Evolutionary conservation across 92 coral and sea anemone species (phyloP), one percentile per base, ranked within the genome.

Genomic region (Epizoanthus ramosus): DNA sequence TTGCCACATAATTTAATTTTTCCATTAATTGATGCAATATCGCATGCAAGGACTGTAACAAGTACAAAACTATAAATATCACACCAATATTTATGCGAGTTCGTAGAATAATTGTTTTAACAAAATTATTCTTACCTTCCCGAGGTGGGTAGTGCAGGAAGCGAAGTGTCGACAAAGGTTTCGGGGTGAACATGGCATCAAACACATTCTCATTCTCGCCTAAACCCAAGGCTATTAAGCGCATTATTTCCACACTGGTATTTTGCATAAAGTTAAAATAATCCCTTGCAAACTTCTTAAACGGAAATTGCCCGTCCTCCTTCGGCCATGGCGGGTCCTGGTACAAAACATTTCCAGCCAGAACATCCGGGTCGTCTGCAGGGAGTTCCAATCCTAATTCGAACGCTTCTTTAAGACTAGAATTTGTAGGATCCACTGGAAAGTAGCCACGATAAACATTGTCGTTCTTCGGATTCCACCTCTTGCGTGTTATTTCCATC

Each of bases 161-260:
- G 28, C 90, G 90, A 53, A 80, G 86, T 16, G 90, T 87, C 28
- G 86, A 87, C 25, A 87, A 68, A n/a, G 90, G 86, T 66, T 80
- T 80, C 21, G 77, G 74, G 72, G 61, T 37, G 35, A 87, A 81
- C 86, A 80, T 87, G 35, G 63, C n/a, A 67, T 87, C 86, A 81
- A 87, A 87, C 77, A 84, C 84, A 21, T 63, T 73, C 37, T 87
- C 90, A 0, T 31, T 68, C 80, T 84, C 90, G 33, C 90, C 90
- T 16, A 87, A 71, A 14, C 90, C 90, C 59, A 84, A 83, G 12
- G 90, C 86, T 63, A 87, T 87, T 25, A 87, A 81, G 56, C 90
- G 81, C 63, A 84, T 73, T 41, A 87, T 63, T 50, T 87, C 90
- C 33, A 81, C 43, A 19, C 76, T 67, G 3, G 79, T 65, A 25